These are phyloP conservation scores for Beris morrisii DNA, from an alignment of 2,888 invertebrate genomes.

Conservation along the genomic window DNA sequence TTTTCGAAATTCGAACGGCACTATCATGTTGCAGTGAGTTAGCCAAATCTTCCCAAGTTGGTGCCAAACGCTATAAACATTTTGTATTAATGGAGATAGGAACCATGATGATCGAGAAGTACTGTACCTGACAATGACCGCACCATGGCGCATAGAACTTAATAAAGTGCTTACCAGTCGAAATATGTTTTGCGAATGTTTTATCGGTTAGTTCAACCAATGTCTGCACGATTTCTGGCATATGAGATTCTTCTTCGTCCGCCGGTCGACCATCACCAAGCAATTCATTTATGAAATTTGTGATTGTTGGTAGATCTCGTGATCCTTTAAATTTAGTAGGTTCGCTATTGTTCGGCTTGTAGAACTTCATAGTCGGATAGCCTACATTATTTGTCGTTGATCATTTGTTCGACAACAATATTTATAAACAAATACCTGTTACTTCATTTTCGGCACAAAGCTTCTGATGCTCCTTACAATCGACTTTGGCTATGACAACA, in stretches of 20 bases:
- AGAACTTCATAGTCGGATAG: conserved; percentile 84
- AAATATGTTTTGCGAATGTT: conserved; percentile 72
- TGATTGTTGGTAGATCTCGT: conserved; percentile 74
- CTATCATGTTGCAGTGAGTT: conserved; percentile 67
- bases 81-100: no score
- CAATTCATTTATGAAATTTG: conserved; percentile 76
- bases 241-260: conserved; percentile 37
- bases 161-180: conserved; percentile 78
- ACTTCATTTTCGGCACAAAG: conserved; percentile 79
- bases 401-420: background rate
- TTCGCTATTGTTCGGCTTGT: conserved; percentile 67
- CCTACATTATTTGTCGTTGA: conserved; percentile 54
- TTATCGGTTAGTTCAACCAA: conserved; percentile 75
- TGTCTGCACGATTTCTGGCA: conserved; percentile 28
- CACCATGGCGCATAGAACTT: conserved; percentile 96
- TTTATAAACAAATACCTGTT: conserved; percentile 48
- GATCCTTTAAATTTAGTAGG: conserved; percentile 77
- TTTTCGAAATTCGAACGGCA: conserved; percentile 73
- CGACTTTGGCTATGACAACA: conserved; percentile 79
- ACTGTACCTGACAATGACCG: conserved; percentile 74
- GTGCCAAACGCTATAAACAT: conserved; percentile 68
- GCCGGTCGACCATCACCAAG: conserved; percentile 53
- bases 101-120: no score
- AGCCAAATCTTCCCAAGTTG: conserved; percentile 82
- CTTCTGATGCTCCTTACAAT: conserved; percentile 75